A percentile compares a stretch with the other conserved stretches of the same genome.
Conservation (phyloP, 2,797 vertebrate genomes). For the Tamandua tetradactyla region DNA sequence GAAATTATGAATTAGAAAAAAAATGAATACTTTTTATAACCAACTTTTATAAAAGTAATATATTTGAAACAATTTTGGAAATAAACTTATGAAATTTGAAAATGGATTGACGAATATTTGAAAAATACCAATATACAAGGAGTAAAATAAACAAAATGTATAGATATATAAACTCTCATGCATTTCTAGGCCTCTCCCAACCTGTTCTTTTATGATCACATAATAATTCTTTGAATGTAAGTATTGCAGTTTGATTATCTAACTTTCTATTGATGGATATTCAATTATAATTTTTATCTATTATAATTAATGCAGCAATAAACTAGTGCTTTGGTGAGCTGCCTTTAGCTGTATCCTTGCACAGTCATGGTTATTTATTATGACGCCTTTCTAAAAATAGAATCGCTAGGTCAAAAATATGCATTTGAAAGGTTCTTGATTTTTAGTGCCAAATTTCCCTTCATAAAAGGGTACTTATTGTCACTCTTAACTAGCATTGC, state of each 20-base stretch:
- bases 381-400: not conserved
- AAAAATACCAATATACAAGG: not conserved
- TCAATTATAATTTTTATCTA: not conserved
- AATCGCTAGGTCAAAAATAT: not conserved
- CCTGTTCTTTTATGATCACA: not conserved
- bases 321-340: not conserved
- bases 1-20: not conserved
- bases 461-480: not conserved
- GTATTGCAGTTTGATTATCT: conserved; percentile 37
- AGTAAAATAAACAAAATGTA: not conserved
- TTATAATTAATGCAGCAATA: conserved; percentile 35
- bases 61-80: not conserved
- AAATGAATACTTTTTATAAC: not conserved
- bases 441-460: not conserved
- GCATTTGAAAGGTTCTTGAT: not conserved
- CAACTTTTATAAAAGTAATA: not conserved
- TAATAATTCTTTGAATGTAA: not conserved
- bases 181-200: not conserved
- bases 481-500: not conserved
- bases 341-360: not conserved
- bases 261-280: not conserved
- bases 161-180: not conserved
- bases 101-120: not conserved
- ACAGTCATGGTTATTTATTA: not conserved
- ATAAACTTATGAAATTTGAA: not conserved